Base-by-base conservation (phyloP, 2,113 vertebrate genomes). In the Tragelaphus buxtoni region DNA sequence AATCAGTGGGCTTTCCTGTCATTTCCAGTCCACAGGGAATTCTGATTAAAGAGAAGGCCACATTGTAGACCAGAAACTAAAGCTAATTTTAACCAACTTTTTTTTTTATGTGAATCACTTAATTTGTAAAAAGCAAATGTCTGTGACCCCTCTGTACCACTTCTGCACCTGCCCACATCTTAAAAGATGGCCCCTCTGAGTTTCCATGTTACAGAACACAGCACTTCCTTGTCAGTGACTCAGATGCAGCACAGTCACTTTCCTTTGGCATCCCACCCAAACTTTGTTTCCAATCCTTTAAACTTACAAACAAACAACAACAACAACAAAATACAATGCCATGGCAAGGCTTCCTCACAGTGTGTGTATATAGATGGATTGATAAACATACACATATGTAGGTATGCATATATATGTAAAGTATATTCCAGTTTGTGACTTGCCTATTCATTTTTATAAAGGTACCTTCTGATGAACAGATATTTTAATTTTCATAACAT, bases 31-130 rank as follows among this genome's bases (percentile, higher is more conserved):
- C 7, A 13, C 0, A 32, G 32, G 32, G 35, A 26, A 35, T 81
- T 55, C 20, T 53, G 1, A 55, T 81, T 81, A 81, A 35, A 81
- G 49, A 81, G 49, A 55, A 53, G 4, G 49, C 18, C 51, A n/a
- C 49, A 39, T 22, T 22, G 18, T 69, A 39, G 90, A 97, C 97
- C 82, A 96, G 97, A 96, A 98, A 98, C 91, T 96, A 80, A 28
- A 91, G 65, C 93, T 91, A 79, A 79, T 18, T 85, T 18, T 9
- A 14, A 61, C 63, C 45, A 30, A 89, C 61, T 30, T 42, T 92
- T 45, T 35, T 22, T 11, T 35, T 13, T 17, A 20, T 1, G 20
- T 53, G 8, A 4, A 11, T 51, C 35, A 88, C 39, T 85, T 76
- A 93, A 92, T 91, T 26, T 63, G 97, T 80, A 95, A 97, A 97